Evolutionary conservation across 2,888 invertebrate species (phyloP), one percentile per base, ranked within the genome.

Genomic region (Patella caerulea): DNA sequence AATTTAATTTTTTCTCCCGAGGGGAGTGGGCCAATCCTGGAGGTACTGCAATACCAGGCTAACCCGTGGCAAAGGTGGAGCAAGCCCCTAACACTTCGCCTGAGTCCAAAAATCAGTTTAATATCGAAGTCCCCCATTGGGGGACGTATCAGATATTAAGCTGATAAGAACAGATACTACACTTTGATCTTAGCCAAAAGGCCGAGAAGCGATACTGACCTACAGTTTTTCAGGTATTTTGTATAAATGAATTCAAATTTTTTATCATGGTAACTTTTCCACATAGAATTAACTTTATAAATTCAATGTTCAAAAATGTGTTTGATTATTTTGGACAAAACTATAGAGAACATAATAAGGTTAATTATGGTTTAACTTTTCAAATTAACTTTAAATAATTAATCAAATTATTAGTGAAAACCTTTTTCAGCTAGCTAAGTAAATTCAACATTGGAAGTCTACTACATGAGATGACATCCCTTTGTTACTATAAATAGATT

Each of bases 91-190:
- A 84, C 88, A 83, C 86, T 86, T 86, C 85, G 82, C 86, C 87
- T 79, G 82, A 78, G 81, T 81, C 79, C 88, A 88, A 88, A 88
- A 88, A 88, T 88, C 86, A 86, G 86, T 84, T 88, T 88, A 89
- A 89, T 88, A 87, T 87, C 88, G 84, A 83, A 80, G 86, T 83
- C 78, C 82, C 84, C 92, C 92, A 92, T 91, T 93, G 92, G 92
- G 91, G 92, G 89, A 92, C 92, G 92, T 94, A 94, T 94, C 94
- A 94, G 94, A 94, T 94, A 94, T 94, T 94, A 94, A 94, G 94
- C 94, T 94, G 93, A 94, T 94, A 94, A 82, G 94, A 94, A 94
- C 93, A 94, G 94, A 94, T 94, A 94, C 94, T 82, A 82, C 81
- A 83, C 82, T 84, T 83, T 84, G 81, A 83, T 82, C 79, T 79